Percentiles rank a stretch among this genome's conserved stretches.
These are phyloP conservation scores for Leucozona laternaria DNA, from an alignment of 2,888 invertebrate genomes.

Conservation along the genomic window DNA sequence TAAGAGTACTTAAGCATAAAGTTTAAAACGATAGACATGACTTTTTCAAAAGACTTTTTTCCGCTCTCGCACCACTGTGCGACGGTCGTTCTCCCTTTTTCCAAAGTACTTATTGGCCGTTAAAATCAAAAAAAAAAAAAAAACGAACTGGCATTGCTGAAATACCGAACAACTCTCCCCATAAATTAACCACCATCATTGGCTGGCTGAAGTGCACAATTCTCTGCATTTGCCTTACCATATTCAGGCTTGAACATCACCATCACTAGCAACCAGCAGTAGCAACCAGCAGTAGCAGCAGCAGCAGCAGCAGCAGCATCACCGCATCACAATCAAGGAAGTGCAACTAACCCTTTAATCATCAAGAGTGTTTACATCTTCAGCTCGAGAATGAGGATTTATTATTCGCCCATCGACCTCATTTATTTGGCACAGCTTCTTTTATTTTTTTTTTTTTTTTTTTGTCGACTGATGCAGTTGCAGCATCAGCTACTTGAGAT, in stretches of 20 bases:
- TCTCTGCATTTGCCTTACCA: conserved; percentile 4
- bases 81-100: conserved; percentile 15
- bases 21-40: no score
- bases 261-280: not conserved
- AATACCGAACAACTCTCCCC: conserved; percentile 12
- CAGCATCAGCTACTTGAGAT: conserved; percentile 23
- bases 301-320: not conserved
- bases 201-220: conserved; percentile 18
- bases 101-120: conserved; percentile 35
- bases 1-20: no score
- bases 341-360: conserved; percentile 66
- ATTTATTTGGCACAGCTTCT: conserved; percentile 39
- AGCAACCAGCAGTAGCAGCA: not conserved
- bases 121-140: conserved; percentile 30
- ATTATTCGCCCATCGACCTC: conserved; percentile 68
- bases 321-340: conserved; percentile 22
- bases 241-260: not conserved
- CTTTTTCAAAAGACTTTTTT: no score
- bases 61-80: no score
- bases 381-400: conserved; percentile 61
- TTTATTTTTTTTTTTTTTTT: conserved; percentile 3
- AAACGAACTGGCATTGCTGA: not conserved
- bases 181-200: conserved; percentile 52
- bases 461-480: not conserved
- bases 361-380: conserved; percentile 67